phyloP scores from a whole-genome alignment of 2,113 vertebrate species.

The Pseudonaja textilis region DNA sequence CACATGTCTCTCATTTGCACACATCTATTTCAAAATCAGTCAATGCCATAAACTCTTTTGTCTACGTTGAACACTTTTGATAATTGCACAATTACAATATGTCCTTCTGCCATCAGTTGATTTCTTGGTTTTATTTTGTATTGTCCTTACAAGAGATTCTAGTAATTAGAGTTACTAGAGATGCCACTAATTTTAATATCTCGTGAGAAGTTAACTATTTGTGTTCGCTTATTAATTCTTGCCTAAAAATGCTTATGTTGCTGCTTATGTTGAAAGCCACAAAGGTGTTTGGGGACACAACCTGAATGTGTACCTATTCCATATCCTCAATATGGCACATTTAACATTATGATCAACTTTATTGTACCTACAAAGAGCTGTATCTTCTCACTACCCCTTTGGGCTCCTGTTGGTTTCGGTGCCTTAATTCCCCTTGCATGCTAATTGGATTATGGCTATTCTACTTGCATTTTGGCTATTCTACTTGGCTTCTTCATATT shows the following conservation, averaged over 20 bases:
- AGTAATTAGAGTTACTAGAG: not conserved
- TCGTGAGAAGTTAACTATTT: not conserved
- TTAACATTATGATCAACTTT: not conserved
- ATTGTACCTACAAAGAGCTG: not conserved
- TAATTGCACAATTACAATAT: not conserved
- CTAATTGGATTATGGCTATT: not conserved
- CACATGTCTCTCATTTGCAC: not conserved
- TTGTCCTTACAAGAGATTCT: not conserved
- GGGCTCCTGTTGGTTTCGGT: not conserved
- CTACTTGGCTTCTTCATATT: not conserved
- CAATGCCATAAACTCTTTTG: not conserved
- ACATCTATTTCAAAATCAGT: not conserved
- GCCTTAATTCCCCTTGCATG: not conserved
- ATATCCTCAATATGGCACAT: not conserved
- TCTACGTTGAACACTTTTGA: not conserved
- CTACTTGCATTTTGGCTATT: not conserved
- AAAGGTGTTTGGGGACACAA: not conserved
- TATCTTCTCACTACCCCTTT: not conserved
- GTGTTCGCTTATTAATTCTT: not conserved
- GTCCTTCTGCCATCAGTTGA: not conserved
- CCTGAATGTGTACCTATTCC: not conserved
- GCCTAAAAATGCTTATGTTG: not conserved
- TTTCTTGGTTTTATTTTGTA: not conserved
- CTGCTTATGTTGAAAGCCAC: not conserved
- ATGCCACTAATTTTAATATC: not conserved